Base-by-base conservation (phyloP, 2,113 vertebrate species). In the Bagarius yarrelli region DNA sequence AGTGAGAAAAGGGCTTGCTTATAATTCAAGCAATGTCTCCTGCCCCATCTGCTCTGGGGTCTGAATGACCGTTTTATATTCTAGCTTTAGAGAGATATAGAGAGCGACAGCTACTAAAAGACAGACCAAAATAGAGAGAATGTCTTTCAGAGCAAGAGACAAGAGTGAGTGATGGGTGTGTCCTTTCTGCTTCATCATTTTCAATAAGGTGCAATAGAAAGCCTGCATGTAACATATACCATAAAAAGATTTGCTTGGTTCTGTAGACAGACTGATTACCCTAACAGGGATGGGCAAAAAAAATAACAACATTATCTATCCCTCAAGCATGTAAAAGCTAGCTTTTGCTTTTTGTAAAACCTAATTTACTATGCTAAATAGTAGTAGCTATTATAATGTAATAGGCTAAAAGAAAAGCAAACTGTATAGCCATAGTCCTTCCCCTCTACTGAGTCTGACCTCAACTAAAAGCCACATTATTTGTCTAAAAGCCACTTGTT, bases 21-120 rank as follows among this genome's bases (percentile, higher is more conserved):
- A 81, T 76, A 30, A 75, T 76, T 73, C 71, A 76, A 50, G 72
- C 3, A 69, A 81, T 81, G 72, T 59, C 73, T 76, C 53, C 73
- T 81, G 72, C 59, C 73, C 52, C 52, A 61, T 67, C 36, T 76
- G 72, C 72, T 67, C 34, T 56, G 73, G 73, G 80, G 61, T 67
- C 60, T 81, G 80, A 81, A 81, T 81, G 80, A 81, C 60, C 56
- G 63, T 76, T 76, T 81, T 81, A 73, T 76, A 81, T 67, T 81
- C 81, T 79, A 57, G 40, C 32, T 78, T 56, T 11, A 23, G 81
- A 71, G 30, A 83, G 81, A 69, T 23, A 74, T 64, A 79, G 11
- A 60, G 34, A 79, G 50, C n/a, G 59, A 64, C 27, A 70, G 27
- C 61, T 40, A 76, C 47, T 47, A 55, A 67, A 67, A 76, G 63